Base-by-base conservation (phyloP, 2,797 vertebrate species). In the Cossypha polioptera region DNA sequence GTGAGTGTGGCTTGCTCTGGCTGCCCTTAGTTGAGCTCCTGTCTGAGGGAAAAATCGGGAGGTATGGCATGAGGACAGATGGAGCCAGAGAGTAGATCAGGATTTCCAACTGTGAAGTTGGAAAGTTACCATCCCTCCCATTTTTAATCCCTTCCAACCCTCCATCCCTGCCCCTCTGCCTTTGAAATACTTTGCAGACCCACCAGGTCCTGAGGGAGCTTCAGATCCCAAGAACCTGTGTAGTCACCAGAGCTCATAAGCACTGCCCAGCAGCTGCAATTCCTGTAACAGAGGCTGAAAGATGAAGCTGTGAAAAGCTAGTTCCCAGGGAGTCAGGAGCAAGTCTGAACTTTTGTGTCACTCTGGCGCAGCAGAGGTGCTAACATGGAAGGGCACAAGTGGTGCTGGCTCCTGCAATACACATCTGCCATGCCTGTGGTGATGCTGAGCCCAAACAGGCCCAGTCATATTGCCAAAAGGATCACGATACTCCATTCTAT, bases 401-500 rank as follows among this genome's bases (percentile, higher is more conserved):
- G 13, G 25, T 66, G 45, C 55, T 88, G 74, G 19, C 25, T 73
- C 42, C 36, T 65, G 19, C 43, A 55, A 53, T 5, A 35, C 5
- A n/a, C 11, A 45, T 55, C 66, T 76, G 33, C 33, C 36, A 36
- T 33, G 58, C 36, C 59, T 51, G 14, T 33, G 10, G 59, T 76
- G 42, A 19, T 20, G 28, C 25, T 76, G 61, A 55, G 28, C 55
- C 42, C 51, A 68, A 77, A 65, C 33, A 69, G 57, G 25, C 43
- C 26, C 62, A 33, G 26, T 3, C 17, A 3, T 24, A n/a, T 22
- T 67, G 22, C 29, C 65, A 54, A 26, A 63, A 59, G 33, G 20
- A 12, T 50, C 26, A 13, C 0, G 0, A 26, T 21, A 22, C 22
- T 93, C 50, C 31, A 7, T 78, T 58, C 50, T 55, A 2, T 16